A percentile compares a stretch with the other conserved stretches of the same genome.
phyloP scores from a whole-genome alignment of 2,113 vertebrate genomes.

The Athene noctua region DNA sequence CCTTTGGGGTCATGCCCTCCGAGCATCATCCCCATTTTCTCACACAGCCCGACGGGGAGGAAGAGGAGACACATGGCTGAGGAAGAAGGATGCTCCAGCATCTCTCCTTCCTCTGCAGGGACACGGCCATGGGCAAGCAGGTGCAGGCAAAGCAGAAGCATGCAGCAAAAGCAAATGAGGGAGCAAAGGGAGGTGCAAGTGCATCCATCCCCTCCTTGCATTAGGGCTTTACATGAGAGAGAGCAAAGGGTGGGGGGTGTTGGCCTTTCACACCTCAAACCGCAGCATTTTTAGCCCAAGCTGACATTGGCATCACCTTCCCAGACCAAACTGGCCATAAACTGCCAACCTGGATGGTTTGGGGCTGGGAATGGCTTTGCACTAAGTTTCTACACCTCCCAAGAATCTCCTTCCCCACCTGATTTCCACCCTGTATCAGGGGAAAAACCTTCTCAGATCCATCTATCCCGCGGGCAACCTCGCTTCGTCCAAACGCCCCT shows the following conservation, averaged over 20 bases:
- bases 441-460: not conserved
- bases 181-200: not conserved
- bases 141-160: not conserved
- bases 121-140: not conserved
- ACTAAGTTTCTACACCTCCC: not conserved
- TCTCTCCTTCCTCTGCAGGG: not conserved
- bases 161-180: not conserved
- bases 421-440: not conserved
- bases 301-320: rapidly evolving
- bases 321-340: not conserved
- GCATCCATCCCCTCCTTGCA: not conserved
- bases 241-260: not conserved
- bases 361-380: not conserved
- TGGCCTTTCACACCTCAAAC: not conserved
- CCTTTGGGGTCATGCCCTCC: not conserved
- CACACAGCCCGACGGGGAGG: not conserved
- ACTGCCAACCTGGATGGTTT: not conserved
- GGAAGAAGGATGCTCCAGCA: not conserved
- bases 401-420: not conserved
- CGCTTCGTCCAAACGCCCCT: not conserved
- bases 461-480: not conserved
- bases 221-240: not conserved
- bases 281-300: not conserved
- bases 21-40: rapidly evolving
- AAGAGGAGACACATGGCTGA: not conserved